Evolutionary conservation across 2,797 vertebrate genomes (phyloP).

Genomic region (Gobionotothen gibberifrons): DNA sequence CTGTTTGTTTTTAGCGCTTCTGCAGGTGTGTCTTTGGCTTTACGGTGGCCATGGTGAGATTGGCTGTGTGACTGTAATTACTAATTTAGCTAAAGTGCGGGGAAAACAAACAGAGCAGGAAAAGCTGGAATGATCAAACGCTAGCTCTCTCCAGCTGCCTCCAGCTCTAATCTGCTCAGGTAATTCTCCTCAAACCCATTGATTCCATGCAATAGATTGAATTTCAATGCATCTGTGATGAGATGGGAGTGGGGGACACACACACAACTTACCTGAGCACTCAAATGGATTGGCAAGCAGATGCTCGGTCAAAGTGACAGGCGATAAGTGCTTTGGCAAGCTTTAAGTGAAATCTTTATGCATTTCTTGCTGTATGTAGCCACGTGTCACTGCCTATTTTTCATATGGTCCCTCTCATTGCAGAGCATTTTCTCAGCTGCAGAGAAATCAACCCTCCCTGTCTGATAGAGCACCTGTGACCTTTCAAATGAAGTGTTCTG

Average conservation of each 20-base stretch:
- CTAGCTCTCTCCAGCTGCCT: conserved; percentile 73
- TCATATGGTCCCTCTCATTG: conserved; percentile 57
- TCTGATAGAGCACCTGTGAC: conserved; percentile 67
- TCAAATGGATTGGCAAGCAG: conserved; percentile 79
- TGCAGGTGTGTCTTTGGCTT: conserved; percentile 82
- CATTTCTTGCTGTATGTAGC: conserved; percentile 59
- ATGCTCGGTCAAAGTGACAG: conserved; percentile 75
- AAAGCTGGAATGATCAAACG: conserved; percentile 71
- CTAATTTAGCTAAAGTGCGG: conserved; percentile 85
- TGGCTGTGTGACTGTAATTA: conserved; percentile 84
- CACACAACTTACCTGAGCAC: conserved; percentile 70
- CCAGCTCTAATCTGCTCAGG: conserved; percentile 79
- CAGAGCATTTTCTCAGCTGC: conserved; percentile 39
- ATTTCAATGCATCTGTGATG: conserved; percentile 82
- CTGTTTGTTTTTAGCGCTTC: conserved; percentile 74
- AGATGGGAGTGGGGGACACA: conserved; percentile 44
- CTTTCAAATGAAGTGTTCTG: conserved; percentile 68
- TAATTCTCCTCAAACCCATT: conserved; percentile 83
- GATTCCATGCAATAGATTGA: conserved; percentile 81
- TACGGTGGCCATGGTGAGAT: conserved; percentile 73
- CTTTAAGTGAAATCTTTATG: conserved; percentile 77
- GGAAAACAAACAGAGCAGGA: conserved; percentile 82
- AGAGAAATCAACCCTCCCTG: conserved; percentile 30
- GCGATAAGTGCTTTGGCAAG: conserved; percentile 76
- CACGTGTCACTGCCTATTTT: conserved; percentile 56